Percentiles rank a stretch among this genome's conserved stretches.
phyloP scores from a whole-genome alignment of 2,113 vertebrate genomes.

The Craseonycteris thonglongyai region DNA sequence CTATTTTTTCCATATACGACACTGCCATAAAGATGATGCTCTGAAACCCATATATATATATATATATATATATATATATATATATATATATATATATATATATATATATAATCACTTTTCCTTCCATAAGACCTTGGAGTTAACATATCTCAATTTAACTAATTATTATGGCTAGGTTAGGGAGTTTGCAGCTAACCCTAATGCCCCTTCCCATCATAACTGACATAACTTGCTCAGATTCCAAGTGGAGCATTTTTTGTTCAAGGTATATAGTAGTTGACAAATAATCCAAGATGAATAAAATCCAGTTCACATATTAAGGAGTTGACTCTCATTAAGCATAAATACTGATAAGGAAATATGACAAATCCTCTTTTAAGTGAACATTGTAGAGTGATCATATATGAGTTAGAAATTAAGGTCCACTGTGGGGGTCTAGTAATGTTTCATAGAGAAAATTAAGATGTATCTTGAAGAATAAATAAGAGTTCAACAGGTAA shows the following conservation, averaged over 20 bases:
- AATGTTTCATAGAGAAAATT: background rate
- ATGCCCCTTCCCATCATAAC: background rate
- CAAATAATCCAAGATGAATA: background rate
- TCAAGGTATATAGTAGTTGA: background rate
- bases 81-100: too few relatives aligned
- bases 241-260: background rate
- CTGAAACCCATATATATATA: background rate
- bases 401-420: background rate
- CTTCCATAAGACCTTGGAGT: background rate
- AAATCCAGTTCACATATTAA: background rate
- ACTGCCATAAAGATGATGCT: background rate
- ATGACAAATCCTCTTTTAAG: background rate
- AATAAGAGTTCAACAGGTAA: background rate
- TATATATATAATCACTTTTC: background rate
- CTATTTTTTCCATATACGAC: background rate
- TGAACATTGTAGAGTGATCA: background rate
- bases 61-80: too few relatives aligned
- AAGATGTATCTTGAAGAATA: background rate
- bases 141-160: background rate
- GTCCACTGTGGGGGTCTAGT: background rate
- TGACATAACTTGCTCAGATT: background rate
- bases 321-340: background rate
- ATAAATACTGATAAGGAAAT: background rate
- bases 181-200: background rate
- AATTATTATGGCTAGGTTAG: background rate